phyloP scores from a whole-genome alignment of 1,140 invertebrate genomes.

The Philotrypesis tridentata region DNA sequence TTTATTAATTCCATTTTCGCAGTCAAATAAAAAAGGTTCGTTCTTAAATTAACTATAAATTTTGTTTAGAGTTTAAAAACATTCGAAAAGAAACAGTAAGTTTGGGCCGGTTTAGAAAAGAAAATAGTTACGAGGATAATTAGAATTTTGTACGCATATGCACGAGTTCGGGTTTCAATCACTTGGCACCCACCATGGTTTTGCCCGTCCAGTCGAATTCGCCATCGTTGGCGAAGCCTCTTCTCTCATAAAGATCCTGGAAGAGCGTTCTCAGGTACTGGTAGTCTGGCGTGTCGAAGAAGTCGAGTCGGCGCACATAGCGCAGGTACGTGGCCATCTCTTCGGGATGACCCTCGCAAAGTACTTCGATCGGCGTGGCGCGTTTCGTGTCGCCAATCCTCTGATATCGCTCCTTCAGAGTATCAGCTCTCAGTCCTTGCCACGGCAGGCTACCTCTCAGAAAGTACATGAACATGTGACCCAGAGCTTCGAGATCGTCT shows the following conservation, averaged over 20 bases:
- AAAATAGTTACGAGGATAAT: not conserved
- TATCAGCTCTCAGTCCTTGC: slow-evolving; percentile 99
- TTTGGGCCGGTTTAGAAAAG: not conserved
- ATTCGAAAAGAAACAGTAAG: no score
- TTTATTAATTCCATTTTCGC: slow-evolving; percentile 20
- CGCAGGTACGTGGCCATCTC: slow-evolving; percentile 98
- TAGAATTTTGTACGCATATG: not conserved
- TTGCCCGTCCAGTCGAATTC: slow-evolving; percentile 99
- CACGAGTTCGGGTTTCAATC: not conserved
- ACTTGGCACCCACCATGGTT: slow-evolving; percentile 83
- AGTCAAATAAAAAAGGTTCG: not conserved
- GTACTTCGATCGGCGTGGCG: slow-evolving; percentile 96
- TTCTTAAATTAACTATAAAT: not conserved
- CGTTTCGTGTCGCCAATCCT: slow-evolving; percentile 99
- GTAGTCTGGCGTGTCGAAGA: slow-evolving; percentile 99
- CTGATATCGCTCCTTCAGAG: slow-evolving; percentile 99
- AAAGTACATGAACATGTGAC: slow-evolving; percentile 99
- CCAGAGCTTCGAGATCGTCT: slow-evolving; percentile 98
- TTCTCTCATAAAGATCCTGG: slow-evolving; percentile 94
- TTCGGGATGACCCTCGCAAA: slow-evolving; percentile 98
- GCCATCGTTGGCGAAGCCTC: slow-evolving; percentile 94
- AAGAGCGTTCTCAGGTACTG: slow-evolving; percentile 97
- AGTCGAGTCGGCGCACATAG: slow-evolving; percentile 97
- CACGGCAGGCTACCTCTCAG: slow-evolving; percentile 98
- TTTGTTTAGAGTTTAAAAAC: not conserved